Evolutionary conservation across 2,113 vertebrate genomes (phyloP), one percentile per base, ranked within the genome.

Genomic region (Tauraco erythrolophus): DNA sequence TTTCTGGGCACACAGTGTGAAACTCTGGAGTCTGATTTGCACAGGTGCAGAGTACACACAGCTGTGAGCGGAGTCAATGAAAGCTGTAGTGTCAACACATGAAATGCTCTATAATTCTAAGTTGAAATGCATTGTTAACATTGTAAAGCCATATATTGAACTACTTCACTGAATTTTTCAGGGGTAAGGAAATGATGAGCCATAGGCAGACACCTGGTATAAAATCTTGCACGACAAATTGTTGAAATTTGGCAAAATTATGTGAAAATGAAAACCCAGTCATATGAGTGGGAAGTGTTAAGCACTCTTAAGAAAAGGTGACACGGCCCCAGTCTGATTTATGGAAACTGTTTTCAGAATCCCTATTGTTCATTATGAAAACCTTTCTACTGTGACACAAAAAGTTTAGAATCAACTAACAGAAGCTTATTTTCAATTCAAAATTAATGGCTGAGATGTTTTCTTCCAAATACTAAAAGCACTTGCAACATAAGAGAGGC

Each of bases 1-100:
- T 95, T 93, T 92, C 84, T 88, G 84, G 74, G 77, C 89, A 75
- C 65, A 41, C 9, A 43, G 23, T 65, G 33, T 74, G 72, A 88
- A 95, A 70, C 57, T 94, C 76, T 89, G 80, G 60, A 91, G 69
- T 60, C 69, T 89, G 74, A 84, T 95, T 96, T 95, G 70, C 84
- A 94, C 95, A 97, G 96, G 94, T 96, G 92, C 92, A 93, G 65
- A 53, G 65, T 88, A 95, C 65, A 92, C 87, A 94, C 89, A 96
- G 93, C 96, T 95, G 94, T 70, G 88, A 92, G 74, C 60, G 61
- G 89, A 96, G 92, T 79, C 87, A 89, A 33, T 89, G 87, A 94
- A 91, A 91, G 74, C 81, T 60, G 48, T 76, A 74, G 65, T 69
- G 27, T 76, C 84, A 93, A 88, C 87, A 71, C 43, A 84, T 71